phyloP scores from a whole-genome alignment of 2,797 vertebrate species.

The Epinephelus awoara region DNA sequence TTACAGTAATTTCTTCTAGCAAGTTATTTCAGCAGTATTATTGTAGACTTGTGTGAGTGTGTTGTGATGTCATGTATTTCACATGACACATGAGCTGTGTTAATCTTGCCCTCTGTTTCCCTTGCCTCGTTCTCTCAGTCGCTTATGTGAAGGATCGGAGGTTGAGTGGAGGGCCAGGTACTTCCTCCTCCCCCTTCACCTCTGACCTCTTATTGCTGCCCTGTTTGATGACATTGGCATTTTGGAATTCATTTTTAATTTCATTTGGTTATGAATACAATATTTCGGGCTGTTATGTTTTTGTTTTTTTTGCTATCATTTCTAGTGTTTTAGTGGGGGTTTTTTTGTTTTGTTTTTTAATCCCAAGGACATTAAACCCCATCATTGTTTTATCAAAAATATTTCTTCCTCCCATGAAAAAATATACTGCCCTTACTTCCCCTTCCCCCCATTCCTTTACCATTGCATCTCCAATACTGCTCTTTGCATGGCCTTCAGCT shows the following conservation, averaged over 20 bases:
- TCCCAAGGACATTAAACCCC: conserved; percentile 49
- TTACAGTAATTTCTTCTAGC: background rate
- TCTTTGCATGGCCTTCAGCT: conserved; percentile 81
- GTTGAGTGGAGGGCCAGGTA: conserved; percentile 99
- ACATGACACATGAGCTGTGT: conserved; percentile 67
- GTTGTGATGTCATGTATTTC: conserved; percentile 35
- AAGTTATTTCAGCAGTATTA: background rate
- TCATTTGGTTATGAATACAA: conserved; percentile 56
- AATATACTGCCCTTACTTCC: conserved; percentile 67
- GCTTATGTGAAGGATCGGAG: conserved; percentile 99
- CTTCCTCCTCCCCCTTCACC: conserved; percentile 85
- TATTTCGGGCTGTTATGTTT: conserved; percentile 57
- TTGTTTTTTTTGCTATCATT: conserved; percentile 42
- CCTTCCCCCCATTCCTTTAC: conserved; percentile 40
- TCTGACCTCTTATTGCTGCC: conserved; percentile 79
- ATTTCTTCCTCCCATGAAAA: conserved; percentile 81
- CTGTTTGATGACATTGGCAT: conserved; percentile 65
- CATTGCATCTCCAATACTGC: conserved; percentile 72
- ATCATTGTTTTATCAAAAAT: conserved; percentile 61
- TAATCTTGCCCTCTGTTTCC: conserved; percentile 84
- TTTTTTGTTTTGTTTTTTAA: conserved; percentile 49
- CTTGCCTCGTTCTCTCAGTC: conserved; percentile 89
- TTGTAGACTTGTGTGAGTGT: conserved; percentile 2
- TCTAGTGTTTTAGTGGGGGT: conserved; percentile 1
- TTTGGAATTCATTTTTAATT: conserved; percentile 64